Evolutionary conservation across 2,113 vertebrate species (phyloP).

Genomic region (Rattus norvegicus): DNA sequence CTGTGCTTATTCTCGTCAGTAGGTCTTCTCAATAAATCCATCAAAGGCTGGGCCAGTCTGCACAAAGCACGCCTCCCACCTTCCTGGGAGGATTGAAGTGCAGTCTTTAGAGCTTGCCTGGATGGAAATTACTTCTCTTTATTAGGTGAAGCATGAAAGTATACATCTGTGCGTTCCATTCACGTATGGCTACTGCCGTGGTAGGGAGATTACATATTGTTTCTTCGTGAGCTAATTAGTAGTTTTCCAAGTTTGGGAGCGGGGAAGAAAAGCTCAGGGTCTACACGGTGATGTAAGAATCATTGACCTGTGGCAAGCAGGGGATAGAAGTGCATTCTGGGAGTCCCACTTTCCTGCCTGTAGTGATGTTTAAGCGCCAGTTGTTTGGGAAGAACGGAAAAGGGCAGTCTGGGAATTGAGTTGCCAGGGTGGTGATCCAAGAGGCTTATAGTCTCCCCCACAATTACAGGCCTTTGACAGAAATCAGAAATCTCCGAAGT

Average conservation of each 20-base stretch:
- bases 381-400: background rate
- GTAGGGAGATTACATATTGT: background rate
- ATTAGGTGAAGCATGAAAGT: background rate
- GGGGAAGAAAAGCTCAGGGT: background rate
- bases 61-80: background rate
- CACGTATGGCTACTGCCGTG: background rate
- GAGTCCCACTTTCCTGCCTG: background rate
- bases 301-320: background rate
- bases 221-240: conserved; percentile 43
- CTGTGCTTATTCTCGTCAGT: background rate
- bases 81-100: background rate
- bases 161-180: conserved; percentile 8
- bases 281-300: background rate
- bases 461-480: background rate
- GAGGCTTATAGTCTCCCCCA: background rate
- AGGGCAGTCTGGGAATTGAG: background rate
- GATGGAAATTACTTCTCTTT: conserved; percentile 45
- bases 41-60: conserved; percentile 23
- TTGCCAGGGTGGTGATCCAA: background rate
- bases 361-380: background rate
- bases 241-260: background rate
- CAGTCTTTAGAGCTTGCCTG: background rate
- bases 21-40: conserved; percentile 57
- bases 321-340: background rate
- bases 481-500: conserved; percentile 39